Percentiles rank a stretch among this genome's conserved stretches.
Conservation (phyloP, 1,140 invertebrate species). For the Drosophila funebris region DNA sequence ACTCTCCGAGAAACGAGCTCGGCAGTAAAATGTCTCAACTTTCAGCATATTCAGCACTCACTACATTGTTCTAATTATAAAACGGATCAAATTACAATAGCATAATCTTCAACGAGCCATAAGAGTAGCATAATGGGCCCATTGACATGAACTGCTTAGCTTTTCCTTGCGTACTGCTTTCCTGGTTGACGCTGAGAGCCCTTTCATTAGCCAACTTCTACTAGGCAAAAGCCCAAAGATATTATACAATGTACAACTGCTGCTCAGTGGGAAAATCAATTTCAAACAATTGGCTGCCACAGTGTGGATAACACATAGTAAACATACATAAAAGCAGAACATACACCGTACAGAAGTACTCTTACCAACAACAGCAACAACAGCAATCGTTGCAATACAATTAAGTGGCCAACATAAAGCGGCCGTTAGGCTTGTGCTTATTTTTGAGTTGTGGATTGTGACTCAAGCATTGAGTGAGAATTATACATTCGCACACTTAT, state of each 20-base stretch:
- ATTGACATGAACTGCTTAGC: too few relatives aligned
- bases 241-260: background rate
- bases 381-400: conserved; percentile 65
- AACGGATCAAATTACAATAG: too few relatives aligned
- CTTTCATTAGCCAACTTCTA: background rate
- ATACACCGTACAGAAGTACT: too few relatives aligned
- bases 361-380: background rate
- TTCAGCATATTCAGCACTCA: too few relatives aligned
- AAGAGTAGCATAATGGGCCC: too few relatives aligned
- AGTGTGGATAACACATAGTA: conserved; percentile 18
- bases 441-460: background rate
- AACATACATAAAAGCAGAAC: conserved; percentile 4
- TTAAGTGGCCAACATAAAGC: conserved; percentile 49
- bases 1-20: too few relatives aligned
- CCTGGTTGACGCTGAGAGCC: background rate
- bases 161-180: too few relatives aligned
- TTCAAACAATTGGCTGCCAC: conserved; percentile 41
- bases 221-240: background rate
- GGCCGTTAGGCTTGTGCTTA: background rate
- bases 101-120: too few relatives aligned
- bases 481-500: background rate
- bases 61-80: too few relatives aligned
- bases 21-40: too few relatives aligned
- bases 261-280: conserved; percentile 66
- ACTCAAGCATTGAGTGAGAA: background rate